phyloP scores from a whole-genome alignment of 2,888 invertebrate genomes.

The Pyrrhia umbra region DNA sequence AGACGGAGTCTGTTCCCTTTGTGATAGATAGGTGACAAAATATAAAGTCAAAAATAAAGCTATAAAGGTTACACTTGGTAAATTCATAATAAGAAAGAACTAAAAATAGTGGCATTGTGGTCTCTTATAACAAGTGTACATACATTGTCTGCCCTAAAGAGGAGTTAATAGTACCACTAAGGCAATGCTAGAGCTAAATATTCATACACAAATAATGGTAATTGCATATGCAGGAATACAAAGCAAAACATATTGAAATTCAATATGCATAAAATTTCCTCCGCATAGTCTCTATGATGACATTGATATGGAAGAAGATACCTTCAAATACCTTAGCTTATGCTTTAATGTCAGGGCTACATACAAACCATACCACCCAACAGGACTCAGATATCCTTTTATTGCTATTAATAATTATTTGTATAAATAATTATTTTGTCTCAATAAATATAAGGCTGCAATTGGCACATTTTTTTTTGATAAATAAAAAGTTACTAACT shows the following conservation, averaged over 20 bases:
- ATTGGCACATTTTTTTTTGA: constrained; percentile 46
- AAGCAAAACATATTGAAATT: constrained; percentile 14
- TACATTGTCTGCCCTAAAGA: constrained; percentile 15
- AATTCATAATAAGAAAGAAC: constrained; percentile 53
- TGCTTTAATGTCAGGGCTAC: neutral
- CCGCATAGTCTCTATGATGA: neutral
- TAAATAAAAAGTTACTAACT: constrained; percentile 36
- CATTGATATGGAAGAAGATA: constrained; percentile 14
- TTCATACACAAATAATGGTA: neutral
- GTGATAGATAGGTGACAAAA: constrained; percentile 45
- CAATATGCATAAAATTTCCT: constrained; percentile 17
- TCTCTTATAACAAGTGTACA: constrained; percentile 7
- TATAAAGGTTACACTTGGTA: constrained; percentile 55
- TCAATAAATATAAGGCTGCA: constrained; percentile 35
- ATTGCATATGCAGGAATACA: constrained; percentile 16
- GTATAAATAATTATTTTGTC: constrained; percentile 9
- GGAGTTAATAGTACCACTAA: constrained; percentile 25
- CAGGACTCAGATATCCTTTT: constrained; percentile 3
- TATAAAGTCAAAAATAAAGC: constrained; percentile 57
- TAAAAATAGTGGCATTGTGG: constrained; percentile 39
- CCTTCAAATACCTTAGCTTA: neutral
- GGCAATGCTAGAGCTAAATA: constrained; percentile 13
- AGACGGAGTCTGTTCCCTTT: constrained; percentile 50
- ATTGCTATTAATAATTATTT: constrained; percentile 13
- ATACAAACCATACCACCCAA: neutral